Evolutionary conservation across 2,888 invertebrate species (phyloP), one percentile per base, ranked within the genome.

Genomic region (Melinaea marsaeus): DNA sequence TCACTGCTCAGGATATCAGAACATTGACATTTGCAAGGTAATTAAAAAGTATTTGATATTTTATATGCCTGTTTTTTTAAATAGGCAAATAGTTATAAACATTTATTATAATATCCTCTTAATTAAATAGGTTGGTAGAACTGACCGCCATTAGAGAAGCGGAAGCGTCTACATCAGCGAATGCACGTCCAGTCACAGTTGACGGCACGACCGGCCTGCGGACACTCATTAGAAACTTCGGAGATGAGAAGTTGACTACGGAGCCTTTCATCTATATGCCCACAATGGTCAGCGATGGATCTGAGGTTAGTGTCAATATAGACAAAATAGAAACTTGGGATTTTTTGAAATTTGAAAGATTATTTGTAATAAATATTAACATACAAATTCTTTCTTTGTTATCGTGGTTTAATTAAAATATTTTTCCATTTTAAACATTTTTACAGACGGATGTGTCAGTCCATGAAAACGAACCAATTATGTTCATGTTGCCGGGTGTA

Each of bases 1-100:
- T 99, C 3, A 94, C 96, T 0, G 95, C 97, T 4, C 95, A 96
- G 78, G 97, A 98, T 72, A 94, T 98, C 64, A 92, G 97, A 58
- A 92, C 93, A 0, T 85, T 98, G 48, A 97, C 96, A 0, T 94
- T 97, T 71, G 93, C 93, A 32, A 94, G 88, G 92, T 92, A 75
- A 33, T 2, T 46, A 9, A 32, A 51, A 32, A 22, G 11, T 51
- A 51, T 32, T 51, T 42, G 32, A 51, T 2, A 51, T 7, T 51
- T 32, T 51, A 51, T 9, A 51, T n/a, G 22, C n/a, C 6, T 32
- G 7, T 51, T 7, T 22, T 32, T 32, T 32, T 51, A 42, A 42
- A 9, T 42, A 42, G 37, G 5, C 22, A 46, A 48, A n/a, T 48
- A n/a, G 32, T n/a, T 51, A 6, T 32, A 32, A 7, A n/a, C 32